A percentile compares a stretch with the other conserved stretches of the same genome.
Conservation (phyloP, 1,140 invertebrate species). For the Doryteuthis pealeii region DNA sequence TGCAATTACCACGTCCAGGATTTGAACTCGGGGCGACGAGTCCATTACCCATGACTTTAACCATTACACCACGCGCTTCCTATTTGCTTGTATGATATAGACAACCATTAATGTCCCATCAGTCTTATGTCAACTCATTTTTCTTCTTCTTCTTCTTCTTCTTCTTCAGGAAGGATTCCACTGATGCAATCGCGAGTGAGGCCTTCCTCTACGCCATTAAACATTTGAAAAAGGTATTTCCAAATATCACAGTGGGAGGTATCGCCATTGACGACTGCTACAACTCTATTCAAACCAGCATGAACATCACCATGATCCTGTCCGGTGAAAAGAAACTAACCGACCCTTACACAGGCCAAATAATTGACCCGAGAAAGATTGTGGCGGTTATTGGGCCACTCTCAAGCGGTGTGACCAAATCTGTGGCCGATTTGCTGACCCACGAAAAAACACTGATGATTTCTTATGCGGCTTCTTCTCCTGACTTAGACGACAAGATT, state of each 20-base stretch:
- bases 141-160: no score
- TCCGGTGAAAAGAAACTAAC: conserved; percentile 20
- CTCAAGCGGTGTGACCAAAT: conserved; percentile 44
- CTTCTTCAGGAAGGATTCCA: conserved; percentile 6
- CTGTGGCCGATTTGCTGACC: conserved; percentile 34
- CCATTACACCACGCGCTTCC: no score
- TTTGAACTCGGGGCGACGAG: no score
- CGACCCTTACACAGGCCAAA: not conserved
- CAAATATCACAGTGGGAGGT: conserved; percentile 42
- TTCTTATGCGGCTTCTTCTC: conserved; percentile 44
- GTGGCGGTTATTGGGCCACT: conserved; percentile 43
- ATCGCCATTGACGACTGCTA: conserved; percentile 52
- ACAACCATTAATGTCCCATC: no score
- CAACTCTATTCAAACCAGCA: conserved; percentile 33
- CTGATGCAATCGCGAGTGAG: conserved; percentile 39
- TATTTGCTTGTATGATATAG: no score
- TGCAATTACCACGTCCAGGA: no score
- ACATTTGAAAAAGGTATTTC: conserved; percentile 20
- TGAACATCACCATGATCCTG: conserved; percentile 37
- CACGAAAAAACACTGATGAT: conserved; percentile 66
- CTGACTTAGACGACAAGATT: conserved; percentile 47
- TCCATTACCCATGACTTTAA: no score
- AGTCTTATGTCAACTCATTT: no score
- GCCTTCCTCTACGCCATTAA: conserved; percentile 42
- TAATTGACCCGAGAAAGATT: conserved; percentile 32